Evolutionary conservation across 2,113 vertebrate species (phyloP).

Genomic region (Semicossyphus pulcher): DNA sequence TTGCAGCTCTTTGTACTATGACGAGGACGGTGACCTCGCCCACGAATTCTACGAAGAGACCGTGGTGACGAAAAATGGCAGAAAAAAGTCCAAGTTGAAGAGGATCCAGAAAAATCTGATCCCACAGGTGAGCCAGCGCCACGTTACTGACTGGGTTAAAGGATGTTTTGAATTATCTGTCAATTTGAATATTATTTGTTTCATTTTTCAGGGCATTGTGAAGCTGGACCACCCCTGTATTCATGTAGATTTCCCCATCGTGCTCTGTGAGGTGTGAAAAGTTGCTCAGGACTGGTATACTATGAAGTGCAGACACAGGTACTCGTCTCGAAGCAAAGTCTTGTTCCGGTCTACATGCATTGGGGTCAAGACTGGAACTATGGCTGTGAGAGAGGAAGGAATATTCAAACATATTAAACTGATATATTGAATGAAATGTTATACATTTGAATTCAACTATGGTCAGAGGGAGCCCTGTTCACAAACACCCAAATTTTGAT

Average conservation of each 20-base stretch:
- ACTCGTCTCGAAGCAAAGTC: slow-evolving; percentile 25
- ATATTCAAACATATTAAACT: slow-evolving; percentile 20
- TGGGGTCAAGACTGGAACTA: slow-evolving; percentile 1
- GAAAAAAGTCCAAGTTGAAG: slow-evolving; percentile 96
- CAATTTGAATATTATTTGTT: neutral
- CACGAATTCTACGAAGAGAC: slow-evolving; percentile 99
- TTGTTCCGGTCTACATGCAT: slow-evolving; percentile 10
- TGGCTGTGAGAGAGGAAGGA: slow-evolving; percentile 9
- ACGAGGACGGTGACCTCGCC: slow-evolving; percentile 97
- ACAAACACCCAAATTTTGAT: slow-evolving; percentile 30
- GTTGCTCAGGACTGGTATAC: slow-evolving; percentile 32
- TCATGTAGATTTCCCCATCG: slow-evolving; percentile 96
- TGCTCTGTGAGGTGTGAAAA: slow-evolving; percentile 96
- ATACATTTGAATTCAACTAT: slow-evolving; percentile 50
- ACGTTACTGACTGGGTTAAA: no score
- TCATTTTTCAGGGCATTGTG: slow-evolving; percentile 89
- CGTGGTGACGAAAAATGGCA: slow-evolving; percentile 95
- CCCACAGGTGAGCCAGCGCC: slow-evolving; percentile 90
- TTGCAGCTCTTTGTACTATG: slow-evolving; percentile 95
- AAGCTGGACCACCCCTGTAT: slow-evolving; percentile 95
- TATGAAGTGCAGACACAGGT: slow-evolving; percentile 29
- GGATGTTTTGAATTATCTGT: neutral
- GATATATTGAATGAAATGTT: slow-evolving; percentile 51
- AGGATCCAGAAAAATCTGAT: slow-evolving; percentile 96
- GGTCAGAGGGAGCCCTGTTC: slow-evolving; percentile 23